Evolutionary conservation across 2,113 vertebrate genomes (phyloP).

Genomic region (Chamaea fasciata): DNA sequence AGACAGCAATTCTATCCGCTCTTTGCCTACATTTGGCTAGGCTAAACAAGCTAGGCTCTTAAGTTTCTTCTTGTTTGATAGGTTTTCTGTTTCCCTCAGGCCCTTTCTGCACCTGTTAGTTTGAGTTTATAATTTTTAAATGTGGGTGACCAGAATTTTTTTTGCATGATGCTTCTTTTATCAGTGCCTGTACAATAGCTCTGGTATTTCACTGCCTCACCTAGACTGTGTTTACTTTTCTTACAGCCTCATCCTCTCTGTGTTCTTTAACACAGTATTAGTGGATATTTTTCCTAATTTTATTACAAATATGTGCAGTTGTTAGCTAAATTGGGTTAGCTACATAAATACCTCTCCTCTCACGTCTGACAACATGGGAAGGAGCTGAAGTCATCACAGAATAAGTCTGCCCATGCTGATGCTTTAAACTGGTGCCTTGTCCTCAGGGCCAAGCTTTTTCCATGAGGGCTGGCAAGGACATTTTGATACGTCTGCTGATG

Average conservation of each 20-base stretch:
- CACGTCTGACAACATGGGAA: background rate
- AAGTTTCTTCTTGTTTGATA: slow-evolving; percentile 53
- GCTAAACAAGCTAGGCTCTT: slow-evolving; percentile 38
- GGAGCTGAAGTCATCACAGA: background rate
- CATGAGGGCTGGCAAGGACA: background rate
- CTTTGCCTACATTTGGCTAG: slow-evolving; percentile 33
- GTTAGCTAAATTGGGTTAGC: background rate
- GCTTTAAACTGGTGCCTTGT: background rate
- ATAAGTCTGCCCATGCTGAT: background rate
- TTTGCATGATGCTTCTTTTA: background rate
- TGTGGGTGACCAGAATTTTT: background rate
- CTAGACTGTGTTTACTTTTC: background rate
- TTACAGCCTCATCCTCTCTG: background rate
- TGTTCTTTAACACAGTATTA: background rate
- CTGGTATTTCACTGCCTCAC: background rate
- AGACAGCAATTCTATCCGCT: slow-evolving; percentile 39
- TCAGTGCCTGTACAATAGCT: background rate
- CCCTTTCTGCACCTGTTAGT: slow-evolving; percentile 47
- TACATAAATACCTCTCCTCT: background rate
- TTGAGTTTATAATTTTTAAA: slow-evolving; percentile 4
- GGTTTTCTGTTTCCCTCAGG: slow-evolving; percentile 38
- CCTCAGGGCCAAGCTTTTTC: background rate
- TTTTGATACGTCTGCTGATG: background rate
- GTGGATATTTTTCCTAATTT: background rate
- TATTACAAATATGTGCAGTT: background rate